A percentile compares a stretch with the other conserved stretches of the same genome.
Evolutionary conservation across 2,888 invertebrate genomes (phyloP).

Genomic region (Meteorus cinctellus): DNA sequence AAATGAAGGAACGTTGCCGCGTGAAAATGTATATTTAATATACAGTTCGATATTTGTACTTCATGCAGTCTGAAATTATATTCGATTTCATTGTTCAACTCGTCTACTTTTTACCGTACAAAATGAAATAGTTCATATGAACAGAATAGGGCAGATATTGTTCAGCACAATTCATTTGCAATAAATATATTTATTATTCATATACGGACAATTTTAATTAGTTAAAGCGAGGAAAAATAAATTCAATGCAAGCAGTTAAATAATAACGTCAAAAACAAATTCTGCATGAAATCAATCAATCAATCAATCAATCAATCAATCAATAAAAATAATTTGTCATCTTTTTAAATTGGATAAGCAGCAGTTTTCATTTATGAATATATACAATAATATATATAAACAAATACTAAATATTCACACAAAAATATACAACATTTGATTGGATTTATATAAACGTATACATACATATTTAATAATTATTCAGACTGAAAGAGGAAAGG

Average conservation of each 20-base stretch:
- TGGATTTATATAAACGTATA: background rate
- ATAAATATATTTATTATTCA: too few relatives aligned
- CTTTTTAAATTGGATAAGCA: background rate
- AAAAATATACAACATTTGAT: too few relatives aligned
- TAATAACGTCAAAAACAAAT: background rate
- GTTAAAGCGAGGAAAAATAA: too few relatives aligned
- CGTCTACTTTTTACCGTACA: background rate
- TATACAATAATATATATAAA: background rate
- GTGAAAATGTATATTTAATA: background rate
- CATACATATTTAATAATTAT: background rate
- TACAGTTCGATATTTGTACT: background rate
- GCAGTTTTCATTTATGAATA: background rate
- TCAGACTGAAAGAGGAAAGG: background rate
- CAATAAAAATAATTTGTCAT: background rate
- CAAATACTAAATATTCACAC: background rate
- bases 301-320: background rate
- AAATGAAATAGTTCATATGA: too few relatives aligned
- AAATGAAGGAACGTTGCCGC: background rate
- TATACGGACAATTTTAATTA: too few relatives aligned
- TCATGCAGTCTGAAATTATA: conserved; percentile 1
- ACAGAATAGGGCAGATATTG: too few relatives aligned
- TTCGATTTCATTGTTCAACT: background rate
- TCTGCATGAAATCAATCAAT: background rate
- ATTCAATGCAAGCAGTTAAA: too few relatives aligned
- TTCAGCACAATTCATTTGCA: too few relatives aligned